phyloP scores from a whole-genome alignment of 2,113 vertebrate genomes.

The Alligator sinensis region DNA sequence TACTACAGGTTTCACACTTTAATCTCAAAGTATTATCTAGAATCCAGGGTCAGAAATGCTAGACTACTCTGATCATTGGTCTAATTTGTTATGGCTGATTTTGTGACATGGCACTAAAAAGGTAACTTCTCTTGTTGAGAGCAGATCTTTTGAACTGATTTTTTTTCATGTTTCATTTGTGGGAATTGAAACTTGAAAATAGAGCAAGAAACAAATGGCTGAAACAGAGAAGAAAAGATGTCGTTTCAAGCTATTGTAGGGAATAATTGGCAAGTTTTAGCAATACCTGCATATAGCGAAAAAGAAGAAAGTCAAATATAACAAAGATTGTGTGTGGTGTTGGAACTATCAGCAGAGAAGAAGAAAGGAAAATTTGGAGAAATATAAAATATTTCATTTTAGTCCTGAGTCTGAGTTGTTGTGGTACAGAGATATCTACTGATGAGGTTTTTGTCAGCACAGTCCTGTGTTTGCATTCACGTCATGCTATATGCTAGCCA shows the following conservation, averaged over 20 bases:
- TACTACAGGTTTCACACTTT: not conserved
- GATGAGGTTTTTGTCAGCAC: no score
- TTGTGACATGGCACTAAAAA: slow-evolving; percentile 3
- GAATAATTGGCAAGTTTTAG: not conserved
- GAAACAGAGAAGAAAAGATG: not conserved
- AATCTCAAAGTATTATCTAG: slow-evolving; percentile 9
- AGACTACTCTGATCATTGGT: slow-evolving; percentile 9
- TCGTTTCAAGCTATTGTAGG: not conserved
- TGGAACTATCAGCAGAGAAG: slow-evolving; percentile 18
- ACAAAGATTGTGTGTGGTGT: not conserved
- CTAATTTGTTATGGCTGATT: slow-evolving; percentile 13
- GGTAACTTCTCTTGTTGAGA: not conserved
- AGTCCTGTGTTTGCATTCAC: no score
- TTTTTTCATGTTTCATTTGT: not conserved
- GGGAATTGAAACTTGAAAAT: not conserved
- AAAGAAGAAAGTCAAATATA: not conserved
- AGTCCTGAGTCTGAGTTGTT: not conserved
- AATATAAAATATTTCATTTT: slow-evolving; percentile 3
- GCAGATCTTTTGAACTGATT: not conserved
- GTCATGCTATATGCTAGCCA: no score
- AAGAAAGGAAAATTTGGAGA: slow-evolving; percentile 6
- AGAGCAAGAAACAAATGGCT: not conserved
- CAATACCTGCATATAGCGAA: not conserved
- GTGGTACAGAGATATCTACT: not conserved
- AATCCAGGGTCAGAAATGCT: slow-evolving; percentile 24